A percentile compares a stretch with the other conserved stretches of the same genome.
phyloP scores from a whole-genome alignment of 2,888 invertebrate genomes.

The Acrocera orbiculus region DNA sequence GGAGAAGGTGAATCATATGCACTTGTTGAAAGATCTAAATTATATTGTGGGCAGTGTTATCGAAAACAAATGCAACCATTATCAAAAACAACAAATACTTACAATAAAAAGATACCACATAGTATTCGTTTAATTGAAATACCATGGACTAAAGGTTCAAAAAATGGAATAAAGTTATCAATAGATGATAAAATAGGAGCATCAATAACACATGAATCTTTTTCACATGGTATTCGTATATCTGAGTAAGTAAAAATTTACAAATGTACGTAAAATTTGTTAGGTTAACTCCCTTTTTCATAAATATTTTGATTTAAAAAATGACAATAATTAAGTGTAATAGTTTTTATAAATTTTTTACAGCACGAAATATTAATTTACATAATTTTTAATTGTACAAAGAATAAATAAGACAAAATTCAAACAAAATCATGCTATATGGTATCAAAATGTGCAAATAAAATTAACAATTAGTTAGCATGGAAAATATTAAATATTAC shows the following conservation, averaged over 20 bases:
- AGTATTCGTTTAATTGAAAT: conserved; percentile 72
- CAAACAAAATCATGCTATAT: too few relatives aligned
- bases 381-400: too few relatives aligned
- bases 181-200: conserved; percentile 18
- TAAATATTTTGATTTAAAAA: too few relatives aligned
- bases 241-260: conserved; percentile 40
- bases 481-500: too few relatives aligned
- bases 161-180: conserved; percentile 43
- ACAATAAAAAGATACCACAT: too few relatives aligned
- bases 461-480: too few relatives aligned
- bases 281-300: not conserved
- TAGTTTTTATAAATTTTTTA: too few relatives aligned
- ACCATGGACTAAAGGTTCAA: conserved; percentile 39
- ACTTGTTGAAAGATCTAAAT: conserved; percentile 70
- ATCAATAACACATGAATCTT: conserved; percentile 24
- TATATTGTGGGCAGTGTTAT: conserved; percentile 74
- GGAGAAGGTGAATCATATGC: conserved; percentile 89
- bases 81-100: not conserved
- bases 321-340: too few relatives aligned
- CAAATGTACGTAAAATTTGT: not conserved
- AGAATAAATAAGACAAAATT: too few relatives aligned
- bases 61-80: conserved; percentile 42
- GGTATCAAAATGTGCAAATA: too few relatives aligned
- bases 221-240: conserved; percentile 46
- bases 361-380: too few relatives aligned